Evolutionary conservation across 2,888 invertebrate genomes (phyloP).

Genomic region (Hypomecis atomaria): DNA sequence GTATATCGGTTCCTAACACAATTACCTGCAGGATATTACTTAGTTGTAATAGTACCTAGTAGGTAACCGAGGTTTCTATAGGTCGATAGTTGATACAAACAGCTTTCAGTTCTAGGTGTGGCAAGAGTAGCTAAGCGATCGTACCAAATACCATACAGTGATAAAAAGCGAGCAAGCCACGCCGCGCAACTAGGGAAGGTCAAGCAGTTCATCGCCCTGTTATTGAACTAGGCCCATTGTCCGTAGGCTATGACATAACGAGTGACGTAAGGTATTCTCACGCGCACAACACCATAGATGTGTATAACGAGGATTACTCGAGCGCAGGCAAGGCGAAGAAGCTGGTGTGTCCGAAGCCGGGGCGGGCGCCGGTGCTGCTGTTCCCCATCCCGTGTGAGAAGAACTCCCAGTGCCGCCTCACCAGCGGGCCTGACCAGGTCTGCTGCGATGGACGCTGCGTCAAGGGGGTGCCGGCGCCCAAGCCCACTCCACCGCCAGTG

Average conservation of each 20-base stretch:
- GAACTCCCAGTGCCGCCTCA: constrained; percentile 74
- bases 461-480: constrained; percentile 85
- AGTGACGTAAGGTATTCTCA: constrained; percentile 58
- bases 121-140: constrained; percentile 17
- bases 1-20: too few relatives aligned
- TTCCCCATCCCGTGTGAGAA: constrained; percentile 79
- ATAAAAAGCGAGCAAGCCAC: constrained; percentile 17
- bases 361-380: constrained; percentile 64
- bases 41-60: too few relatives aligned
- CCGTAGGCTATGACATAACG: constrained; percentile 58
- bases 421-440: constrained; percentile 74
- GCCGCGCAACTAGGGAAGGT: constrained; percentile 37
- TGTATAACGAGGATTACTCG: constrained; percentile 59
- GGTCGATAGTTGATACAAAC: not conserved
- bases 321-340: constrained; percentile 74
- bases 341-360: constrained; percentile 74
- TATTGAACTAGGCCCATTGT: constrained; percentile 58
- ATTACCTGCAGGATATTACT: too few relatives aligned
- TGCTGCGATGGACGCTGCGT: constrained; percentile 85
- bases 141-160: constrained; percentile 23
- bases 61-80: too few relatives aligned
- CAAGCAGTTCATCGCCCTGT: constrained; percentile 44
- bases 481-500: constrained; percentile 68
- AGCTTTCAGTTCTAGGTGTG: not conserved
- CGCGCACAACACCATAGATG: constrained; percentile 54